These are phyloP conservation scores for Drosophila repletoides DNA, from an alignment of 1,140 invertebrate genomes.

Conservation along the genomic window DNA sequence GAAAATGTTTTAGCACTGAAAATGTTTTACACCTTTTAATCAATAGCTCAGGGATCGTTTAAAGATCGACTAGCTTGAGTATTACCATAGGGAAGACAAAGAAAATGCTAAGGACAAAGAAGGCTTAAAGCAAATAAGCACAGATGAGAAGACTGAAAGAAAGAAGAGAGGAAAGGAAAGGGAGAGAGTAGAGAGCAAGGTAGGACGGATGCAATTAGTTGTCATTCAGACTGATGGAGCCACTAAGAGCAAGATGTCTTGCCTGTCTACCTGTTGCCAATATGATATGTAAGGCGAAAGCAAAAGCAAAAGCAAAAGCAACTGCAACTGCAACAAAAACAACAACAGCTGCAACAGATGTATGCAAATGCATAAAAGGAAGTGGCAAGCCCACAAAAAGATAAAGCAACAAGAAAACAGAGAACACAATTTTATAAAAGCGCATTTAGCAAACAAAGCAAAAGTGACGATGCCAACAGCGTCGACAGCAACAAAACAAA, in stretches of 20 bases:
- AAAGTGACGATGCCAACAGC: conserved; percentile 47
- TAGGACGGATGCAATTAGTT: conserved; percentile 2
- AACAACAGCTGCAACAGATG: conserved; percentile 15
- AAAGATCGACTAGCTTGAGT: too few species aligned
- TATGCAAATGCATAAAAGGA: conserved; percentile 63
- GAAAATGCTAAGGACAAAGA: too few species aligned
- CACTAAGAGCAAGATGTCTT: conserved; percentile 20
- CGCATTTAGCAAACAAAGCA: conserved; percentile 75
- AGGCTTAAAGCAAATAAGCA: too few species aligned
- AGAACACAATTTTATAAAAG: conserved; percentile 64
- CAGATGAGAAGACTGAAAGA: background rate
- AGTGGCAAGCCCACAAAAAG: conserved; percentile 51
- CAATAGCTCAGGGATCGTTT: too few species aligned
- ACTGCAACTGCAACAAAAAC: conserved; percentile 3
- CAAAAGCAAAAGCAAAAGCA: background rate
- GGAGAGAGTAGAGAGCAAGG: background rate
- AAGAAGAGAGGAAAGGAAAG: background rate
- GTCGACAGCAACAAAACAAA: conserved; percentile 56
- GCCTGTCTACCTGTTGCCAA: conserved; percentile 60
- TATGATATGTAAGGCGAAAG: too few species aligned
- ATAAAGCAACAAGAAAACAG: conserved; percentile 18
- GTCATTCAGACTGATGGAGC: conserved; percentile 36
- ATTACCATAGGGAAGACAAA: too few species aligned
- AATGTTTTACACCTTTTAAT: too few species aligned
- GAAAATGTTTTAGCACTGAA: too few species aligned